A percentile compares a stretch with the other conserved stretches of the same genome.
Evolutionary conservation across 2,797 vertebrate species (phyloP).

Genomic region (Manis javanica): DNA sequence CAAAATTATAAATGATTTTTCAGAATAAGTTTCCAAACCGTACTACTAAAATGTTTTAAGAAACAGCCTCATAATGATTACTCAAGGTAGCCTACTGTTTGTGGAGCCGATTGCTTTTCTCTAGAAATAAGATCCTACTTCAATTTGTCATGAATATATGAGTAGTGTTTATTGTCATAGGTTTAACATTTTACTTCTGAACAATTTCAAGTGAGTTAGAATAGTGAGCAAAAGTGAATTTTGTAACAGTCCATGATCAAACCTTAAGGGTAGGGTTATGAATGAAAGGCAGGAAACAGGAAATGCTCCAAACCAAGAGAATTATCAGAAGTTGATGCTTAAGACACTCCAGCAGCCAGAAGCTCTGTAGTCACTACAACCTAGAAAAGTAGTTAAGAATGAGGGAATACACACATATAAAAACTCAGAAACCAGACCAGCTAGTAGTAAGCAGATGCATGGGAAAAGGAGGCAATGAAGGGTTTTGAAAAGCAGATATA

Average conservation of each 20-base stretch:
- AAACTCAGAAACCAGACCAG: background rate
- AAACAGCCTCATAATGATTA: constrained; percentile 39
- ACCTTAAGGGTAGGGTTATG: background rate
- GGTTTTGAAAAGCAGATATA: background rate
- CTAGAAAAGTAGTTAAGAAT: background rate
- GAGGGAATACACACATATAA: background rate
- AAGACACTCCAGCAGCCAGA: background rate
- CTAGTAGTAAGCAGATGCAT: background rate
- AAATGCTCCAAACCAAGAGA: constrained; percentile 16
- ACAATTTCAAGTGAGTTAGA: constrained; percentile 48
- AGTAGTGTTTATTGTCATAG: constrained; percentile 26
- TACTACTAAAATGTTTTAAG: constrained; percentile 33
- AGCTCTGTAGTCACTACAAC: background rate
- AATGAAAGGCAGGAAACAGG: background rate
- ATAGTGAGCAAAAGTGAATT: background rate
- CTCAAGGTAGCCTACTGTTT: constrained; percentile 23
- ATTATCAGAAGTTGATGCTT: constrained; percentile 12
- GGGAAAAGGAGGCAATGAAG: background rate
- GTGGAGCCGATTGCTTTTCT: background rate
- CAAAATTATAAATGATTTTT: constrained; percentile 40
- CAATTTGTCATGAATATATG: background rate
- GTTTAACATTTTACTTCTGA: constrained; percentile 59
- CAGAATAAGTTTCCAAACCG: background rate
- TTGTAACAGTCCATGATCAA: background rate
- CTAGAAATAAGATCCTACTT: constrained; percentile 24